phyloP scores from a whole-genome alignment of 2,888 invertebrate species.

The Lycia hirtaria region DNA sequence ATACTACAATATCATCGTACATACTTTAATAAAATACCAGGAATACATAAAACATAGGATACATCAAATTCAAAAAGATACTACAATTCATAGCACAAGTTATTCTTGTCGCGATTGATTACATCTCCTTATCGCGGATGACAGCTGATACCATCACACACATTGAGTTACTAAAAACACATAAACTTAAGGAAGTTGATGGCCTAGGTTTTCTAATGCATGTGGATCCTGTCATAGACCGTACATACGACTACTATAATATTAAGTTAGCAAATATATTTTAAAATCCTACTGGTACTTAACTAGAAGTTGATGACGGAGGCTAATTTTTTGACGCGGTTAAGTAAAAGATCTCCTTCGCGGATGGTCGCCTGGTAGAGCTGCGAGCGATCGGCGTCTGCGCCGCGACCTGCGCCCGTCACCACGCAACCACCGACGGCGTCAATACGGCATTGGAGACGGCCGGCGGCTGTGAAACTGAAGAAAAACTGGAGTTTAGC shows the following conservation, averaged over 20 bases:
- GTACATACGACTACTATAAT: no score
- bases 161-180: background rate
- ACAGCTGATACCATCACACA: background rate
- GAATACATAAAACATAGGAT: slow-evolving; percentile 28
- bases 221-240: no score
- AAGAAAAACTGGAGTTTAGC: background rate
- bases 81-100: no score
- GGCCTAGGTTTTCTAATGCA: no score
- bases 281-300: slow-evolving; percentile 18
- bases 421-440: slow-evolving; percentile 98
- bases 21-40: slow-evolving; percentile 37
- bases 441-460: slow-evolving; percentile 98
- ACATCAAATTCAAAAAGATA: no score
- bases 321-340: slow-evolving; percentile 99
- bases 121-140: background rate
- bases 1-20: slow-evolving; percentile 16
- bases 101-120: slow-evolving; percentile 98
- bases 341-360: slow-evolving; percentile 98
- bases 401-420: slow-evolving; percentile 87
- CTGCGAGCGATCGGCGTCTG: slow-evolving; percentile 84
- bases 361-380: slow-evolving; percentile 99
- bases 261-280: no score
- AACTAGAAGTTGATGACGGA: slow-evolving; percentile 98
- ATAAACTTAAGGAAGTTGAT: no score
- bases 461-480: slow-evolving; percentile 98